Base-by-base conservation (phyloP, 2,797 vertebrate genomes). In the Cryptoblepharus egeriae region DNA sequence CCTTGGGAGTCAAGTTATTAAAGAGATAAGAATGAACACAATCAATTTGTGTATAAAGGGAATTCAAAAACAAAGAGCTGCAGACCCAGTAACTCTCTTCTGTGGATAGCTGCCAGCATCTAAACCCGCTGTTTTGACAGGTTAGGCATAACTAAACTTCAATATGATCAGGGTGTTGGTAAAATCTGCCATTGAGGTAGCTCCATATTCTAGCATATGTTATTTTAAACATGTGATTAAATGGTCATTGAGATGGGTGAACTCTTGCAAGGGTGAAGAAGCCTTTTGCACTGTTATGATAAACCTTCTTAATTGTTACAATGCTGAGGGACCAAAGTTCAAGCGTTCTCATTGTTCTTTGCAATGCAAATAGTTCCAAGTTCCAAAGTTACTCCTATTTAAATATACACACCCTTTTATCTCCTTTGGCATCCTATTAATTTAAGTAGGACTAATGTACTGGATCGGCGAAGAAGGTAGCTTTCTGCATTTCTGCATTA, bases 301-400 rank as follows among this genome's bases (percentile, higher is more conserved):
- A 68, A 69, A 77, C 52, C 58, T 18, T 63, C 81, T 79, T 79
- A 86, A 76, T 87, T 77, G 85, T 55, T 18, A 79, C 87, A 80
- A 81, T 5, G 22, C 45, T 52, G 60, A 83, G 39, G 9, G 78
- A 67, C 57, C 87, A 83, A 92, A 89, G 89, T 89, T 87, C 82
- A 74, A 79, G 87, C 81, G 69, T 35, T 77, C 35, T 85, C n/a
- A 70, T 72, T 85, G 61, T 84, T 89, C 71, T 78, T 37, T 39
- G 64, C 71, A 90, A 82, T 90, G 67, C 85, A 75, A 63, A 87
- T 75, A 65, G 61, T 80, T 89, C 49, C 77, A 78, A 78, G 16
- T 20, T 77, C 49, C 28, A 78, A 86, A 83, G 90, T 1, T 18
- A 57, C 24, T 3, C 35, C 32, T 65, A 11, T 74, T 4, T 12